Conservation (phyloP, 92 coral and sea anemone species). For the Epizoanthus rinbou region DNA sequence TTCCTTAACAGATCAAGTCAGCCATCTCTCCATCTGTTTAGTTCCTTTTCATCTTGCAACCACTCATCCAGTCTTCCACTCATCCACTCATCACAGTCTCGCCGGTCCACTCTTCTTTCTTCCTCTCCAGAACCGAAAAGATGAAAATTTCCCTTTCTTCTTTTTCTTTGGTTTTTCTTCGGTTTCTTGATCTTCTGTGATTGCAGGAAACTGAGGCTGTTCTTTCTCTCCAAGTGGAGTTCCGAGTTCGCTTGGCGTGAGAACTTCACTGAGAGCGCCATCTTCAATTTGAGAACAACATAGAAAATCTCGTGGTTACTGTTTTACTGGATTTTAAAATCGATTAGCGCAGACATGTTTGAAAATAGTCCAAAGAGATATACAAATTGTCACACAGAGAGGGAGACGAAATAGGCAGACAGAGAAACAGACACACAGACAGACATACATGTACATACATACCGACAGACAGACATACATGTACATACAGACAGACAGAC, state of each 20-base stretch:
- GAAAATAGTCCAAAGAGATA: no score
- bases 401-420: no score
- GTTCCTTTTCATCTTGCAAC: no score
- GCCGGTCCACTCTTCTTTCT: background rate
- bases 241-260: slow-evolving; percentile 18
- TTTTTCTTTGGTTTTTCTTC: background rate
- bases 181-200: background rate
- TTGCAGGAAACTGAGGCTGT: background rate
- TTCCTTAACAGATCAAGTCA: no score
- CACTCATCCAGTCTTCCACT: no score
- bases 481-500: no score
- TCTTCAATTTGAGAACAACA: slow-evolving; percentile 8
- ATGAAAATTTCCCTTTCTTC: slow-evolving; percentile 16
- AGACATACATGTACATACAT: no score
- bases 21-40: no score
- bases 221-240: slow-evolving; percentile 5
- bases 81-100: no score
- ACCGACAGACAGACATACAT: no score
- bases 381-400: no score
- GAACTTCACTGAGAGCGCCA: background rate
- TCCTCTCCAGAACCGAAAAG: slow-evolving; percentile 26
- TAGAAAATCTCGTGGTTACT: background rate
- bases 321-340: background rate
- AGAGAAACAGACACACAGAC: no score
- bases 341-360: background rate